Base-by-base conservation (phyloP, 2,113 vertebrate species). In the Condylura cristata region DNA sequence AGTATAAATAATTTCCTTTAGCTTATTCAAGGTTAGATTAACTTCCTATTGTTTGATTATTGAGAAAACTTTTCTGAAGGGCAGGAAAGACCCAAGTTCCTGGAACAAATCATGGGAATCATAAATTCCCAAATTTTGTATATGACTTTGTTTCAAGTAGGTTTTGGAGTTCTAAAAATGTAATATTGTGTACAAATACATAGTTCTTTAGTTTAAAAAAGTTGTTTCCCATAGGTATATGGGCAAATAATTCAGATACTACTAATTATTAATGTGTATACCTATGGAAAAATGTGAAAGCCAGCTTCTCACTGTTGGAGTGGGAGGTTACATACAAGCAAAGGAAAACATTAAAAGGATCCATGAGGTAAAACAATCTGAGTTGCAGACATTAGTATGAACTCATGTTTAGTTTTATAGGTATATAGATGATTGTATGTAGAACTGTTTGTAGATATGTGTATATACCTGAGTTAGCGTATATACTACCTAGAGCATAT, bases 351-450 rank as follows among this genome's bases (percentile, higher is more conserved):
- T 5, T 58, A 88, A 9, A 84, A 56, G 78, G 24, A 86, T 66
- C 39, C 13, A 84, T 70, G 60, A 84, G 48, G 34, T 84, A 93
- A 90, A 78, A n/a, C 20, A 26, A 60, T 60, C 79, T 60, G 32
- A 51, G n/a, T 46, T 93, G n/a, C 60, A 70, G 9, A 91, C 44
- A 94, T 89, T 26, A 78, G 51, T 70, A 91, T 83, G 30, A 89
- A 91, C 70, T 89, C 80, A 89, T 34, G 37, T 79, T 83, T 46
- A 94, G 32, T 51, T 91, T 91, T 93, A 91, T 66, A 89, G 74
- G 71, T 16, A 79, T 28, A 79, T 56, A 75, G 28, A 78, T 86
- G 26, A 89, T 86, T 76, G 93, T 10, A 79, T 85, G 14, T 44
- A 89, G 34, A 93, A 78, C 56, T 88, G 81, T 78, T 78, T 68